Base-by-base conservation (phyloP, 2,888 invertebrate species). In the Entomobrya proxima region DNA sequence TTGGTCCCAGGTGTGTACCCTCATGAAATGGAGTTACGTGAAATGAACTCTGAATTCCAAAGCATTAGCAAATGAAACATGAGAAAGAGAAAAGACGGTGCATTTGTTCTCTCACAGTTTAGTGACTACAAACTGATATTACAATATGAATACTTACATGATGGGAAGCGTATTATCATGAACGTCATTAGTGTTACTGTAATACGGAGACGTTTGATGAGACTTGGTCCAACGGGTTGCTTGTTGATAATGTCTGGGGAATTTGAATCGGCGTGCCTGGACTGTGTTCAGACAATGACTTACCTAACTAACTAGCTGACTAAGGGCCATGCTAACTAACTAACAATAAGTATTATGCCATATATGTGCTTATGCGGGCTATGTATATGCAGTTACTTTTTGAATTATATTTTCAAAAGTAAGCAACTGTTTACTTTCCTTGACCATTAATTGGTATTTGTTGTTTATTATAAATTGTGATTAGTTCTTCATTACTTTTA, bases 1-100 rank as follows among this genome's bases (percentile, higher is more conserved):
- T 52, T 11, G 74, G 52, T 75, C 74, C 74, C 74, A 75, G 74
- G 74, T 75, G 74, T 75, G 35, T 11, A 50, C 18, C 52, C 50
- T 18, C 52, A 52, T 75, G 44, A 75, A 75, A 75, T 52, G 50
- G 74, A 75, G 35, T 75, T 50, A 75, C 32, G 32, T 27, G 32
- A 30, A 52, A 75, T 47, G 52, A 75, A 35, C n/a, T 47, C n/a
- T 32, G 74, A 52, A 75, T 52, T 52, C 50, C 18, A 52, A 50
- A 35, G n/a, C 24, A 75, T 32, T 75, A 27, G 32, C 9, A 30
- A 50, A 75, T 75, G 74, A 75, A 75, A 50, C 27, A 75, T 75
- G 64, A 18, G 37, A 64, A 32, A 21, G 32, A 15, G 35, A 50
- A 2, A 15, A 52, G 50, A 50, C n/a, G 5, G 21, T 44, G 24